phyloP scores from a whole-genome alignment of 2,888 invertebrate genomes.

The Rugalucina vietnamica region DNA sequence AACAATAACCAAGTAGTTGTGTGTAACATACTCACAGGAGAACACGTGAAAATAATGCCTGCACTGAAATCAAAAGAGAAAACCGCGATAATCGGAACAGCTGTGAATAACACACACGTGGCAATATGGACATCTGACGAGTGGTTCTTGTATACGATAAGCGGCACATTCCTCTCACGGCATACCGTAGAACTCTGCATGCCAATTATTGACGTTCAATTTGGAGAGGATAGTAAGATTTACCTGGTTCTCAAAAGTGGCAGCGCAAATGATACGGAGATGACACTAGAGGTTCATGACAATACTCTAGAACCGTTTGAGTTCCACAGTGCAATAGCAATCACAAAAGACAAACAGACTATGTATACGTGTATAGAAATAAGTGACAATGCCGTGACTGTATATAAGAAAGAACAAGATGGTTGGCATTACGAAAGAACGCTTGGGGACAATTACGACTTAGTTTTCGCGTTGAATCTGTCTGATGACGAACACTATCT shows the following conservation, averaged over 20 bases:
- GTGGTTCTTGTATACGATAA: conserved; percentile 78
- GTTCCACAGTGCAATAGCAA: conserved; percentile 82
- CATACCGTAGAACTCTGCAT: conserved; percentile 73
- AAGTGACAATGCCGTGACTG: conserved; percentile 81
- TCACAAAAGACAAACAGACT: conserved; percentile 73
- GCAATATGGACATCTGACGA: conserved; percentile 78
- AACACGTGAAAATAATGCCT: conserved; percentile 94
- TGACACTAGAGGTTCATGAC: conserved; percentile 80
- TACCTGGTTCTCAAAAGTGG: conserved; percentile 78
- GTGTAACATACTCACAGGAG: conserved; percentile 96
- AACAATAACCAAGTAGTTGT: conserved; percentile 97
- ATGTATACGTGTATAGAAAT: conserved; percentile 83
- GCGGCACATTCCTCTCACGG: conserved; percentile 70
- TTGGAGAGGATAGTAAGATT: conserved; percentile 68
- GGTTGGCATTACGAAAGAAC: conserved; percentile 80
- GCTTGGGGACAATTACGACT: conserved; percentile 79
- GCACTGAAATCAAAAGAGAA: conserved; percentile 88
- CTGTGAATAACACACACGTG: conserved; percentile 78
- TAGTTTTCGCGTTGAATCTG: conserved; percentile 87
- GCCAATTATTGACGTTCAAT: conserved; percentile 72
- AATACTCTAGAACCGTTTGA: conserved; percentile 79
- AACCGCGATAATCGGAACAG: conserved; percentile 78
- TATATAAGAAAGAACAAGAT: conserved; percentile 75
- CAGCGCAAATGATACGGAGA: conserved; percentile 75
- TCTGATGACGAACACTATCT: conserved; percentile 92